A percentile compares a stretch with the other conserved stretches of the same genome.
Evolutionary conservation across 2,888 invertebrate species (phyloP).

Genomic region (Drosophila barbarae): DNA sequence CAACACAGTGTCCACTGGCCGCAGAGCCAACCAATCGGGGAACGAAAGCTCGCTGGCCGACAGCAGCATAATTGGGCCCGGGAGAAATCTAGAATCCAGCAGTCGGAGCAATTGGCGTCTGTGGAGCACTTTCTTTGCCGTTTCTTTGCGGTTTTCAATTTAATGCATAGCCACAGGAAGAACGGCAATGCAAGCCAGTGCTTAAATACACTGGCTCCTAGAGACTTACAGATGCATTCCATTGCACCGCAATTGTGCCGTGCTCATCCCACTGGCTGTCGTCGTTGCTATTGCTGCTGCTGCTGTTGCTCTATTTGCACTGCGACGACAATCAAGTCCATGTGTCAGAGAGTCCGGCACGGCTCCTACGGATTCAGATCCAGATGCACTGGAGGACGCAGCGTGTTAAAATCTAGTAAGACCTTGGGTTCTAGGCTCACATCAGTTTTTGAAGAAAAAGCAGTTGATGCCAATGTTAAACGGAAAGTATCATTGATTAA

Average conservation of each 20-base stretch:
- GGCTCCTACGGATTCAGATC: slow-evolving; percentile 42
- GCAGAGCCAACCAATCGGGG: slow-evolving; percentile 50
- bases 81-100: slow-evolving; percentile 67
- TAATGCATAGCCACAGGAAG: slow-evolving; percentile 69
- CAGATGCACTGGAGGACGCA: slow-evolving; percentile 21
- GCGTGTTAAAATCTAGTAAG: not conserved
- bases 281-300: slow-evolving; percentile 2
- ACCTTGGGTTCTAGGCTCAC: not conserved
- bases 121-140: slow-evolving; percentile 65
- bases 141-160: slow-evolving; percentile 68
- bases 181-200: slow-evolving; percentile 35
- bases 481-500: not conserved
- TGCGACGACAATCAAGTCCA: slow-evolving; percentile 62
- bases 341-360: slow-evolving; percentile 55
- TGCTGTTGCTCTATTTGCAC: slow-evolving; percentile 52
- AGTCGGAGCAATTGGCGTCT: slow-evolving; percentile 38
- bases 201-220: slow-evolving; percentile 12
- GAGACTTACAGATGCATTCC: slow-evolving; percentile 60
- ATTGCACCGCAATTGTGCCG: slow-evolving; percentile 57
- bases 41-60: slow-evolving; percentile 49
- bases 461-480: too few relatives aligned
- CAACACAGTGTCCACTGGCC: slow-evolving; percentile 33
- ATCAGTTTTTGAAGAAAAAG: too few relatives aligned
- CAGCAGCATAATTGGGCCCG: slow-evolving; percentile 59
- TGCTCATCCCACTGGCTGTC: slow-evolving; percentile 36